Evolutionary conservation across 2,113 vertebrate genomes (phyloP), one percentile per base, ranked within the genome.

Genomic region (Anhinga rufa): DNA sequence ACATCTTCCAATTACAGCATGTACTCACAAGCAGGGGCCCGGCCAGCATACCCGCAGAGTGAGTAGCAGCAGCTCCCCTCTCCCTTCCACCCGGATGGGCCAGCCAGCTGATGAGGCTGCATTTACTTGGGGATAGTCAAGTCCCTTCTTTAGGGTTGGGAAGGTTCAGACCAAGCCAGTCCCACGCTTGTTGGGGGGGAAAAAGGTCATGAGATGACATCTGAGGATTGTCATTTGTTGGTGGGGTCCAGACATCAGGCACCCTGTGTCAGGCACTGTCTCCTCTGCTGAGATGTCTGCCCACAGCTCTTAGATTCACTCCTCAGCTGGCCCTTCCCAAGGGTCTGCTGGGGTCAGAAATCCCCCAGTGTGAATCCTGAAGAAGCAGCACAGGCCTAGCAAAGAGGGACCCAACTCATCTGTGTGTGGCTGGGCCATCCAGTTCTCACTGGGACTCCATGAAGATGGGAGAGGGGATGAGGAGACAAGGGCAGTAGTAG

Each of bases 21-120:
- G 96, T 98, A 97, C 91, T 94, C 98, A 1, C 99, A 98, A 86
- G 80, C 91, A 11, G 95, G 94, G 18, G 2, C 75, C 1, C 94
- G 95, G 9, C 95, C 97, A 21, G 65, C 98, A 1, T 99, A 99
- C 92, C 98, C 97, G 1, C 99, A 99, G 94, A 98, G 99, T 99
- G 97, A 99, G 99, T 99, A 96, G 9, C 76, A 26, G 60, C 68
- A 70, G 26, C 51, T 78, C 14, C 32, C 32, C 16, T 29, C 15
- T 83, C 29, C 25, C 17, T 46, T 6, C 34, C 17, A 46, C 14
- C 11, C 44, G 7, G 16, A 3, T 25, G 75, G 31, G 25, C 22
- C 48, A 81, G 36, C 28, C 42, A 19, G 21, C 6, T 38, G 55
- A 31, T 42, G 52, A 46, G 11, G 14, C 34, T 5, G 4, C 14